Base-by-base conservation (phyloP, 2,113 vertebrate genomes). In the Cinclus cinclus region DNA sequence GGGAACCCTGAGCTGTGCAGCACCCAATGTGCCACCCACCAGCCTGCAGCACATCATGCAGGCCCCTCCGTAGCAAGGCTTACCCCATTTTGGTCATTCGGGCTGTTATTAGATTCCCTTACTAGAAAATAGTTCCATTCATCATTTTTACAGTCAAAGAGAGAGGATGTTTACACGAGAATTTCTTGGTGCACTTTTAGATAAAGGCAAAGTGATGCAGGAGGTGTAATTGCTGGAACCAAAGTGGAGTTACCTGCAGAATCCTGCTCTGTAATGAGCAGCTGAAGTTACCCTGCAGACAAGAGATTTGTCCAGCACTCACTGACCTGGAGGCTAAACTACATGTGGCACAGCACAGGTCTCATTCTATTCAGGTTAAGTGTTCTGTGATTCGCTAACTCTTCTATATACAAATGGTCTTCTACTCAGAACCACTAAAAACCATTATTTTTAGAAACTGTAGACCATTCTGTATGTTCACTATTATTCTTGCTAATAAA, bases 51-150 rank as follows among this genome's bases (percentile, higher is more conserved):
- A 76, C 33, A 16, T 20, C 2, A 1, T 60, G 15, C 21, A 75
- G 20, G 8, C 16, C 10, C 0, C 0, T 37, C 27, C 60, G 39
- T 52, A 50, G 78, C 42, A 84, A 70, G 13, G 2, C 14, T 47
- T 64, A 10, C 6, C 13, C 6, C 7, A 2, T 64, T 64, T 90
- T 11, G 4, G 13, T 69, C 19, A 49, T 73, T 76, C 0, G 0
- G 76, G 11, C 15, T 76, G 14, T 69, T 69, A 47, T 7, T 3
- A 0, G 0, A 25, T 76, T 60, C 44, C 14, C 41, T 76, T 71
- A 35, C 19, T 62, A 41, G 35, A 85, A 59, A 79, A 47, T 15
- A 30, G 2, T 39, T 86, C 22, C 52, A 4, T 56, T 78, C 14
- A n/a, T 64, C 2, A 64, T 88, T 85, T 79, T 62, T 62, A 9